These are phyloP conservation scores for Dynastes tityus DNA, from an alignment of 2,888 invertebrate species.

Conservation along the genomic window DNA sequence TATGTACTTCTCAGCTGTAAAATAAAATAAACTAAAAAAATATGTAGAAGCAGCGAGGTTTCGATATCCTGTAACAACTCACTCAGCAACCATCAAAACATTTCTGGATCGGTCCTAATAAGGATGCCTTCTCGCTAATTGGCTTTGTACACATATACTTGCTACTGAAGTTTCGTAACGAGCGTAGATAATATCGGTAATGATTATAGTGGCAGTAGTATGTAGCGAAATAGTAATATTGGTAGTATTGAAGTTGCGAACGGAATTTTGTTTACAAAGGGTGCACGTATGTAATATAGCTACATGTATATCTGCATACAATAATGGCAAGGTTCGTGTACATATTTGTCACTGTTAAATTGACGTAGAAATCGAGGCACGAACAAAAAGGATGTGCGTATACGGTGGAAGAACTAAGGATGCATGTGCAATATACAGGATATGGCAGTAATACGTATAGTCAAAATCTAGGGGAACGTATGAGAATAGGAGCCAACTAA, in stretches of 20 bases:
- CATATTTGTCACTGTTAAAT: background rate
- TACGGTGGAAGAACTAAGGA: background rate
- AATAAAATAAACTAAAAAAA: background rate
- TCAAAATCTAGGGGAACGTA: no score
- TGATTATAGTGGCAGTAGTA: background rate
- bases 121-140: background rate
- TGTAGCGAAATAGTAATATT: background rate
- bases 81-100: background rate
- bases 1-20: background rate
- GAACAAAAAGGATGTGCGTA: conserved; percentile 4
- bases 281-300: background rate
- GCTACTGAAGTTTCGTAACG: background rate
- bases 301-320: background rate
- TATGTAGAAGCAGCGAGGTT: background rate
- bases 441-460: no score
- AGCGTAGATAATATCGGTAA: background rate
- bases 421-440: background rate
- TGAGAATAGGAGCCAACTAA: no score
- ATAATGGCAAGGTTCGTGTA: background rate
- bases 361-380: background rate
- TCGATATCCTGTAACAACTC: conserved; percentile 3
- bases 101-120: background rate
- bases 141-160: background rate
- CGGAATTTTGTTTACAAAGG: background rate
- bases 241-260: background rate